These are phyloP conservation scores for Elysia crispata DNA, from an alignment of 2,888 invertebrate species.

Conservation along the genomic window DNA sequence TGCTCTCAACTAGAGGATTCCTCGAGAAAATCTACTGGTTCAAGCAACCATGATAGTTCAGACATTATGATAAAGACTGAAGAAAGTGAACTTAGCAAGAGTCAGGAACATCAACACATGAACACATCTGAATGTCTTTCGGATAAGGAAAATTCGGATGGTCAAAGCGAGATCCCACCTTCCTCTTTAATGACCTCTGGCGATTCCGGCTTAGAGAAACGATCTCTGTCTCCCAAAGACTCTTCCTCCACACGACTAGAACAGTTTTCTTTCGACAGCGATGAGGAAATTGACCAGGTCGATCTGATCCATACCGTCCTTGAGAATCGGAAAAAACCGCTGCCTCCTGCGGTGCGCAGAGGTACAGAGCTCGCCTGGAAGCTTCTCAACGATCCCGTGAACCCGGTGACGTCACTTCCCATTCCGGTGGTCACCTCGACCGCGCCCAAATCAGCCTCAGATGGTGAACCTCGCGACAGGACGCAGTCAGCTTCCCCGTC, in stretches of 20 bases:
- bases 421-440: slow-evolving; percentile 26
- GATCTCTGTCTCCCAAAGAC: too few relatives aligned
- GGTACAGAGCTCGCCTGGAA: slow-evolving; percentile 69
- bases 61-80: too few relatives aligned
- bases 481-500: background rate
- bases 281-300: slow-evolving; percentile 47
- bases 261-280: too few relatives aligned
- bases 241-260: too few relatives aligned
- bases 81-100: too few relatives aligned
- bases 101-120: too few relatives aligned
- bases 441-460: background rate
- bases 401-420: slow-evolving; percentile 43
- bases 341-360: slow-evolving; percentile 60
- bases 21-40: too few relatives aligned
- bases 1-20: too few relatives aligned
- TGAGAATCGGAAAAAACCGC: slow-evolving; percentile 55
- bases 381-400: slow-evolving; percentile 59
- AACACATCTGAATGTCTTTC: slow-evolving; percentile 16
- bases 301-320: slow-evolving; percentile 52
- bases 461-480: background rate
- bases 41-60: too few relatives aligned
- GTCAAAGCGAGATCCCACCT: background rate
- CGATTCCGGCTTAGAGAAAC: too few relatives aligned
- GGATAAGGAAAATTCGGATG: slow-evolving; percentile 38
- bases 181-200: too few relatives aligned